A percentile compares a stretch with the other conserved stretches of the same genome.
phyloP scores from a whole-genome alignment of 2,888 invertebrate species.

The Stegana nigrithorax region DNA sequence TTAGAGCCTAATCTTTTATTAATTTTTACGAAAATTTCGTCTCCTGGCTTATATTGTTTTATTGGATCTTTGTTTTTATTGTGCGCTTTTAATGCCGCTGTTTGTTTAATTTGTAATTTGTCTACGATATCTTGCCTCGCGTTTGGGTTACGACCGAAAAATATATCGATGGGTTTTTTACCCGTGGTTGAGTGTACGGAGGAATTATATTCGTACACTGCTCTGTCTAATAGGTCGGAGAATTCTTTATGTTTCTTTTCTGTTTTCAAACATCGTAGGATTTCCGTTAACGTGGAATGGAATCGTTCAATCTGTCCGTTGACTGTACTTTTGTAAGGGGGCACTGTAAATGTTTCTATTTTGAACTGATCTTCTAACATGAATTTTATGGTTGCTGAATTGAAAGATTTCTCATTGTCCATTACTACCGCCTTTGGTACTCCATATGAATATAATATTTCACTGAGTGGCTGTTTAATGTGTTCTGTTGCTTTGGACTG shows the following conservation, averaged over 20 bases:
- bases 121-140: background rate
- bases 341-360: background rate
- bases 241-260: background rate
- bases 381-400: background rate
- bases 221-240: background rate
- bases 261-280: background rate
- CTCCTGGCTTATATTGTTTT: background rate
- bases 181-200: background rate
- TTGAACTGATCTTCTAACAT: background rate
- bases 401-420: background rate
- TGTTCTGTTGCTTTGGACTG: background rate
- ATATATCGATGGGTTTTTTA: background rate
- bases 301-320: background rate
- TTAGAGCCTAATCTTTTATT: conserved; percentile 1
- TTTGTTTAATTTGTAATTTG: background rate
- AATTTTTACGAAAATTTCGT: background rate
- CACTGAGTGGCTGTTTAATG: background rate
- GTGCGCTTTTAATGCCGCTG: background rate
- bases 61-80: background rate
- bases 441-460: background rate
- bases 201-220: background rate
- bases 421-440: background rate
- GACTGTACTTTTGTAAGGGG: background rate
- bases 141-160: no score
- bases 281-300: background rate